Conservation (phyloP, 2,113 vertebrate species). For the Plectropomus leopardus region DNA sequence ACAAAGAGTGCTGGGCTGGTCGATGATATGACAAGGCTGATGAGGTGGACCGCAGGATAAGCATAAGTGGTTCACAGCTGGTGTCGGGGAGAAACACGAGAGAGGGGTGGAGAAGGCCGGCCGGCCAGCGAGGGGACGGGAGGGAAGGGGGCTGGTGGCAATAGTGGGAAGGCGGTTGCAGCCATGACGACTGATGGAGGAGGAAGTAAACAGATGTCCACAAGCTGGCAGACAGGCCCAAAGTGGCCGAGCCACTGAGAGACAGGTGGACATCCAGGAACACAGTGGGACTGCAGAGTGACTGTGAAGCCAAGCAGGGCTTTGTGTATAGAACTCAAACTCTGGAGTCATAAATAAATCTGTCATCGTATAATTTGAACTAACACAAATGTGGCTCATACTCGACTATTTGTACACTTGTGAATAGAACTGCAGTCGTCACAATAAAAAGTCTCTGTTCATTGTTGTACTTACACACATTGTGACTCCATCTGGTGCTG, state of each 20-base stretch:
- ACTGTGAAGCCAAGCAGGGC: slow-evolving; percentile 45
- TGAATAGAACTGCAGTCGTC: background rate
- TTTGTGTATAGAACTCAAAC: slow-evolving; percentile 25
- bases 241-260: slow-evolving; percentile 63
- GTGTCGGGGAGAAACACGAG: slow-evolving; percentile 75
- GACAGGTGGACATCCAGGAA: slow-evolving; percentile 75
- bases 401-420: background rate
- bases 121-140: slow-evolving; percentile 14
- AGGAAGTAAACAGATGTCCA: slow-evolving; percentile 85
- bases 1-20: slow-evolving; percentile 5
- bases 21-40: slow-evolving; percentile 28
- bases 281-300: slow-evolving; percentile 58
- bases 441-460: background rate
- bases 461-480: background rate
- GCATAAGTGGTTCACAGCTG: slow-evolving; percentile 81
- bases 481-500: slow-evolving; percentile 1
- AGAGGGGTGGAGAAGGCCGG: slow-evolving; percentile 60
- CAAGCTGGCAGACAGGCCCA: slow-evolving; percentile 77
- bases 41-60: slow-evolving; percentile 63
- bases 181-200: slow-evolving; percentile 79
- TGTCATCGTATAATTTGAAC: background rate
- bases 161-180: slow-evolving; percentile 39
- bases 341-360: slow-evolving; percentile 45
- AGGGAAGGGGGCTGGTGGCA: slow-evolving; percentile 34
- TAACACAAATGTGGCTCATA: slow-evolving; percentile 6